These are phyloP conservation scores for Gouania willdenowi DNA, from an alignment of 2,797 vertebrate genomes.

Conservation along the genomic window DNA sequence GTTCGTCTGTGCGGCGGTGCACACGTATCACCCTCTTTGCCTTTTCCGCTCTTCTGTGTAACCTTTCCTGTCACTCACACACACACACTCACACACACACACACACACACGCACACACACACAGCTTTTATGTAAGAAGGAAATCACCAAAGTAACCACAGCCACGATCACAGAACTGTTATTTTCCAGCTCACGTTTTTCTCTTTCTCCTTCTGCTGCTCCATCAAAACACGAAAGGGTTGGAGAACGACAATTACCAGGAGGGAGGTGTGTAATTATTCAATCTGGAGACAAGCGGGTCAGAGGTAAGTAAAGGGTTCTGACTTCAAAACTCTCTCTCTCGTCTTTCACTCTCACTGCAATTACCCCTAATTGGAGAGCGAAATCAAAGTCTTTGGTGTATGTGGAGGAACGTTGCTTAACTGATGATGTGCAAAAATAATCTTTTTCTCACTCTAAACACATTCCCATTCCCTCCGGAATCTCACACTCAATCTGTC, in stretches of 20 bases:
- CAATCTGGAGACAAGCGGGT: conserved; percentile 65
- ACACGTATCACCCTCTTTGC: conserved; percentile 34
- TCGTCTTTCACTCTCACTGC: conserved; percentile 65
- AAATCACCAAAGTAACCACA: conserved; percentile 72
- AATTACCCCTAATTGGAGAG: conserved; percentile 71
- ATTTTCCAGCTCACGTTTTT: conserved; percentile 68
- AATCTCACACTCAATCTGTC: conserved; percentile 31
- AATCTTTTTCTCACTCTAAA: conserved; percentile 19
- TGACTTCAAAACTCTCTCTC: conserved; percentile 60
- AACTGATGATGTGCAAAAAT: conserved; percentile 65
- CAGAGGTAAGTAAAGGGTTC: conserved; percentile 68
- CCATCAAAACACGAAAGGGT: conserved; percentile 63
- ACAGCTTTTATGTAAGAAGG: conserved; percentile 52
- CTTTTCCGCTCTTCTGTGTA: conserved; percentile 10
- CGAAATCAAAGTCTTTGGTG: conserved; percentile 67
- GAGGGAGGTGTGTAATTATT: conserved; percentile 73
- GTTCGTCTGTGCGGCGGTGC: conserved; percentile 38
- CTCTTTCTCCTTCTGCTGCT: conserved; percentile 44
- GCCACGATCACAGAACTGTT: conserved; percentile 56
- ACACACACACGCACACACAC: not conserved
- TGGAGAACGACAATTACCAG: conserved; percentile 72
- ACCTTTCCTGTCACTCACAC: conserved; percentile 39
- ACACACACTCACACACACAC: not conserved
- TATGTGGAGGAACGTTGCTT: conserved; percentile 61
- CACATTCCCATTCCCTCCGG: conserved; percentile 23